Conservation (phyloP, 2,888 invertebrate species). For the Drymonia ruficornis region DNA sequence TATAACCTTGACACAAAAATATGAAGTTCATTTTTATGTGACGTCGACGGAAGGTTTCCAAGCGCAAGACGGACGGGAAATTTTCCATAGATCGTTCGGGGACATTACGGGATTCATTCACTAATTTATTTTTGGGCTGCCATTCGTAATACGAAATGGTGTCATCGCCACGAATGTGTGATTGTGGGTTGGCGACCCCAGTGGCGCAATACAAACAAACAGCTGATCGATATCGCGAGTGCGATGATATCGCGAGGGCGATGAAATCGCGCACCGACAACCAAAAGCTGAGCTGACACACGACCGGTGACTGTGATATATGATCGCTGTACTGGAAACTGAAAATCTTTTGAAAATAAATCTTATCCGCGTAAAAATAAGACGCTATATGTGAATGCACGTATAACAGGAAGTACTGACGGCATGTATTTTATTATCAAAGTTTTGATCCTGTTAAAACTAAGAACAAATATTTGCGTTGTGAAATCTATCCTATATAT, state of each 20-base stretch:
- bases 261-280: slow-evolving; percentile 42
- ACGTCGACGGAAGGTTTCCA: slow-evolving; percentile 47
- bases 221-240: slow-evolving; percentile 66
- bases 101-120: slow-evolving; percentile 60
- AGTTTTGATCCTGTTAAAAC: slow-evolving; percentile 13
- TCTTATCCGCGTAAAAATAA: neutral
- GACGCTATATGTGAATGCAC: neutral
- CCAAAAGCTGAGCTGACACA: slow-evolving; percentile 30
- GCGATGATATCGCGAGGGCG: too few relatives aligned
- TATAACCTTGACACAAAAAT: slow-evolving; percentile 19
- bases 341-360: neutral
- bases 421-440: slow-evolving; percentile 17
- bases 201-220: slow-evolving; percentile 69
- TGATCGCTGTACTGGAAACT: slow-evolving; percentile 10
- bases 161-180: slow-evolving; percentile 62
- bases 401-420: slow-evolving; percentile 18
- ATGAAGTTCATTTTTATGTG: slow-evolving; percentile 47
- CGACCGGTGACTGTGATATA: slow-evolving; percentile 32
- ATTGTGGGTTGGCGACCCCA: slow-evolving; percentile 72
- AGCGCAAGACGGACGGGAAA: slow-evolving; percentile 65
- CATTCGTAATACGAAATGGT: slow-evolving; percentile 59
- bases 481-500: slow-evolving; percentile 6
- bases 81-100: slow-evolving; percentile 72
- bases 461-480: neutral
- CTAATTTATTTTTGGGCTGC: slow-evolving; percentile 69